These are phyloP conservation scores for Lasiurus borealis DNA, from an alignment of 2,113 vertebrate genomes.

Conservation along the genomic window DNA sequence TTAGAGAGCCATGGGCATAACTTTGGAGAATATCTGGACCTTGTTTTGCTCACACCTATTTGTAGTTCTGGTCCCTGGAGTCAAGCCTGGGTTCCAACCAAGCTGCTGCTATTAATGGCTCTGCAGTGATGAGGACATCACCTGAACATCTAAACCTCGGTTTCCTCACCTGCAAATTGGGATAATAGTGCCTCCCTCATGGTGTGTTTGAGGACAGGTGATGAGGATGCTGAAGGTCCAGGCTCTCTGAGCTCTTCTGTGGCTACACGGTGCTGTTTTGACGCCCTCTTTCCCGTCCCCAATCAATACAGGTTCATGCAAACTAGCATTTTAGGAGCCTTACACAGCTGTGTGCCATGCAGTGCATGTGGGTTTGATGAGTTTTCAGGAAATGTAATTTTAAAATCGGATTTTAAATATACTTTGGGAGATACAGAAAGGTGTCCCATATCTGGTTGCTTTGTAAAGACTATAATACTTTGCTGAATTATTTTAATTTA, in stretches of 20 bases:
- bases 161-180: not conserved
- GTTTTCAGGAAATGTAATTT: conserved; percentile 6
- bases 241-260: not conserved
- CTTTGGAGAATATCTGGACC: not conserved
- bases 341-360: not conserved
- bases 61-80: not conserved
- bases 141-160: not conserved
- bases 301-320: not conserved
- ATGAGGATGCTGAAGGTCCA: fast-evolving
- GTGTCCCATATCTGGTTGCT: not conserved
- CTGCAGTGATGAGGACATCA: not conserved
- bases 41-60: not conserved
- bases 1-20: not conserved
- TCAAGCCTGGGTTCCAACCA: not conserved
- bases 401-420: conserved; percentile 44
- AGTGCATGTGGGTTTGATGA: not conserved
- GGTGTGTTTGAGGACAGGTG: not conserved
- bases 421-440: not conserved
- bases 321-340: not conserved
- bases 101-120: not conserved
- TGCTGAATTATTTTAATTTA: conserved; percentile 35
- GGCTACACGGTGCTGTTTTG: not conserved
- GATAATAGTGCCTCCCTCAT: fast-evolving
- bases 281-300: not conserved
- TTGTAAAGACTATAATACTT: conserved; percentile 9